phyloP scores from a whole-genome alignment of 2,888 invertebrate species.

The Drosophila nigricruria region DNA sequence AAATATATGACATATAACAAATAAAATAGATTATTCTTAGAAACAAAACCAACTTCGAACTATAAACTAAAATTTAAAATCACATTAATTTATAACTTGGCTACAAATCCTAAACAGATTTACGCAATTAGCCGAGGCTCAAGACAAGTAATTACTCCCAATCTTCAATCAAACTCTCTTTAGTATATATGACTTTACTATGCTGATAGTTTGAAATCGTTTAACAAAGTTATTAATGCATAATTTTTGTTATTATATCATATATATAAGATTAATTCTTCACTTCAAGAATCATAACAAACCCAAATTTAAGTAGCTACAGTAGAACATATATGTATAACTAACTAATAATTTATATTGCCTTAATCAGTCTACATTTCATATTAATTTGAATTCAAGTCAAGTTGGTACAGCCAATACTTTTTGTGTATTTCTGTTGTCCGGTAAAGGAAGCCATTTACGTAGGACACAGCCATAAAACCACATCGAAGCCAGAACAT shows the following conservation, averaged over 20 bases:
- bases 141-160: too few relatives aligned
- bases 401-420: not conserved
- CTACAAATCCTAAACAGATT: too few relatives aligned
- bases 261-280: not conserved
- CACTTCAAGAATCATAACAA: too few relatives aligned
- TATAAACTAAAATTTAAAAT: too few relatives aligned
- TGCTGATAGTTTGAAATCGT: not conserved
- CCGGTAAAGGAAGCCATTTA: not conserved
- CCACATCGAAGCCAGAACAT: conserved; percentile 20
- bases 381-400: not conserved
- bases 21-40: too few relatives aligned
- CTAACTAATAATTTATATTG: too few relatives aligned
- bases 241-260: not conserved
- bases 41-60: too few relatives aligned
- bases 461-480: conserved; percentile 22
- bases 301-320: not conserved
- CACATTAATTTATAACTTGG: too few relatives aligned
- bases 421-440: not conserved
- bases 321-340: too few relatives aligned
- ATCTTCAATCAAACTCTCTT: not conserved
- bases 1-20: too few relatives aligned
- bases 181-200: not conserved
- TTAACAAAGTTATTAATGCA: too few relatives aligned
- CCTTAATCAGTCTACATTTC: not conserved
- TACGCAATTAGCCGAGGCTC: too few relatives aligned